A percentile compares a stretch with the other conserved stretches of the same genome.
These are phyloP conservation scores for Diabrotica balteata DNA, from an alignment of 2,888 invertebrate species.

Conservation along the genomic window DNA sequence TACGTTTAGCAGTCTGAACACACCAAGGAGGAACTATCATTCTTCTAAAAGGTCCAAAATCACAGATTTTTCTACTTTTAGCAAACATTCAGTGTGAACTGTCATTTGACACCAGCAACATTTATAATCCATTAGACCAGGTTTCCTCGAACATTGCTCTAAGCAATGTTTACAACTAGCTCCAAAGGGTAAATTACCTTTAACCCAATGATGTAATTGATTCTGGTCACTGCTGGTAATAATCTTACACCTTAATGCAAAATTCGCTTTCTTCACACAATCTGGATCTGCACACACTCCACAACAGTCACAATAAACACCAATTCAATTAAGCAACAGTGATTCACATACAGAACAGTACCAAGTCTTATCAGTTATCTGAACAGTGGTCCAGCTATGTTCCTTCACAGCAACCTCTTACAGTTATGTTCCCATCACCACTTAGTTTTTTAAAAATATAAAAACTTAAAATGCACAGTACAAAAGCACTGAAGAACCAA, in stretches of 20 bases:
- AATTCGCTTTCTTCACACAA: slow-evolving; percentile 76
- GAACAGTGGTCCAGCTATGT: slow-evolving; percentile 65
- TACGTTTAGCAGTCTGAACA: slow-evolving; percentile 73
- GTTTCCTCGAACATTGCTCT: slow-evolving; percentile 72
- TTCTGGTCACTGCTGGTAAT: slow-evolving; percentile 69
- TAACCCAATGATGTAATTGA: slow-evolving; percentile 83
- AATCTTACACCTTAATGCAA: slow-evolving; percentile 77
- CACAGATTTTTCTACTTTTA: slow-evolving; percentile 66
- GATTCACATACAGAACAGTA: slow-evolving; percentile 84
- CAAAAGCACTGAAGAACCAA: slow-evolving; percentile 59
- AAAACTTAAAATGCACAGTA: slow-evolving; percentile 60
- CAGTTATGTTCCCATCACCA: slow-evolving; percentile 60
- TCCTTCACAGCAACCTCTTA: slow-evolving; percentile 63
- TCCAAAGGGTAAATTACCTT: slow-evolving; percentile 74
- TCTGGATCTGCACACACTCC: slow-evolving; percentile 83
- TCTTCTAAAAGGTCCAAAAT: slow-evolving; percentile 79
- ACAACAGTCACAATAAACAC: slow-evolving; percentile 89
- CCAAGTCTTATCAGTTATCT: slow-evolving; percentile 63
- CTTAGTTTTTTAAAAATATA: slow-evolving; percentile 60
- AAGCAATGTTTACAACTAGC: slow-evolving; percentile 73
- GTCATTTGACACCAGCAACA: slow-evolving; percentile 92
- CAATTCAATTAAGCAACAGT: slow-evolving; percentile 75
- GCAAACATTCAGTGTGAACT: slow-evolving; percentile 67
- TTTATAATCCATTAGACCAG: slow-evolving; percentile 73
- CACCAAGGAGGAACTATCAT: slow-evolving; percentile 88